Percentiles rank a stretch among this genome's conserved stretches.
These are phyloP conservation scores for Lepeophtheirus nordmannii DNA, from an alignment of 2,888 invertebrate species.

Conservation along the genomic window DNA sequence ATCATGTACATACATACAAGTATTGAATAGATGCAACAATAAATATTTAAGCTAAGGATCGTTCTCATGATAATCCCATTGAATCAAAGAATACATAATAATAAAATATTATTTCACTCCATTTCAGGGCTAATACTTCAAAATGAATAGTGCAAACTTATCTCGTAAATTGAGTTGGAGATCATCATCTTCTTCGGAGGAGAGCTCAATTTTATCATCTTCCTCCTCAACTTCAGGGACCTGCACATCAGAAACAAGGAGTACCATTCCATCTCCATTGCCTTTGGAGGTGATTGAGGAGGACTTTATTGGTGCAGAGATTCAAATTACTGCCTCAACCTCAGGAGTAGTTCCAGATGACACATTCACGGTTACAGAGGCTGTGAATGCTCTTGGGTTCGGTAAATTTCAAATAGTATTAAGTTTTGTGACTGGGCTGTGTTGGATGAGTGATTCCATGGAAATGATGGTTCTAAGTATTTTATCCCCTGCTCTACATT, in stretches of 20 bases:
- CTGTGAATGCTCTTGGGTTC: conserved; percentile 69
- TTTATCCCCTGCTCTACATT: conserved; percentile 77
- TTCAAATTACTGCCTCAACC: conserved; percentile 62
- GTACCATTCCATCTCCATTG: neutral
- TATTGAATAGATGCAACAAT: no score
- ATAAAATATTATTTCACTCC: no score
- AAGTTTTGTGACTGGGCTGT: conserved; percentile 56
- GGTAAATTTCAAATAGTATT: conserved; percentile 63
- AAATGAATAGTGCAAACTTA: neutral
- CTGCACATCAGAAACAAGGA: neutral
- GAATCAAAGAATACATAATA: no score
- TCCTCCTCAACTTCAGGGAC: neutral
- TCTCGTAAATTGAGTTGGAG: conserved; percentile 8
- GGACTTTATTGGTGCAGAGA: conserved; percentile 30
- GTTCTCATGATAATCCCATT: no score
- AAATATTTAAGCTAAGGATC: no score
- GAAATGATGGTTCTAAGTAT: conserved; percentile 94
- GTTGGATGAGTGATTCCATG: conserved; percentile 97
- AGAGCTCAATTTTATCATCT: neutral
- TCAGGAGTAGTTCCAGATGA: conserved; percentile 56
- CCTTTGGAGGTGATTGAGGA: conserved; percentile 1
- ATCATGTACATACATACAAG: no score
- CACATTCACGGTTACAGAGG: conserved; percentile 69
- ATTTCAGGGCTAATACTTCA: neutral
- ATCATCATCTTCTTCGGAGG: neutral